A percentile compares a stretch with the other conserved stretches of the same genome.
Evolutionary conservation across 1,140 invertebrate species (phyloP).

Genomic region (Uloborus diversus): DNA sequence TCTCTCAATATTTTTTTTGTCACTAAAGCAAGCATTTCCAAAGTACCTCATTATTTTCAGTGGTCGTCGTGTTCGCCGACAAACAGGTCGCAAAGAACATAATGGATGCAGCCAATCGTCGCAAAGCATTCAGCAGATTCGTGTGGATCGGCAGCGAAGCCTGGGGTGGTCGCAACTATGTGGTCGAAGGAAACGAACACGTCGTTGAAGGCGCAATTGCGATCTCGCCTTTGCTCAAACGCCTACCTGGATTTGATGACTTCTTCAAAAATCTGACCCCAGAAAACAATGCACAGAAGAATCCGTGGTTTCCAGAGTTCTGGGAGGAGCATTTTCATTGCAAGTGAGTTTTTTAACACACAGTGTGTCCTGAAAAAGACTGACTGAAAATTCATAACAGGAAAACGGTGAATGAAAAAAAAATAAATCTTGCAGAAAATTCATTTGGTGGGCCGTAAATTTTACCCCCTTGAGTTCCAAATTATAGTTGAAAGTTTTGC

Average conservation of each 20-base stretch:
- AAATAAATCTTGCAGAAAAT: no score
- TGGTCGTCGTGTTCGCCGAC: constrained; percentile 71
- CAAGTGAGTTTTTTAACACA: constrained; percentile 49
- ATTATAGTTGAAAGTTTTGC: no score
- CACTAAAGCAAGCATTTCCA: no score
- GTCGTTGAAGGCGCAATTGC: constrained; percentile 70
- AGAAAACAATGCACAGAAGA: constrained; percentile 59
- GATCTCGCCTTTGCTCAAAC: constrained; percentile 68
- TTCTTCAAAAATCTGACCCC: constrained; percentile 68
- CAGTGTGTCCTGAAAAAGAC: no score
- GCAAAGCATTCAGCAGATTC: constrained; percentile 63
- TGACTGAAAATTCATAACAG: no score
- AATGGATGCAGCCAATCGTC: constrained; percentile 66
- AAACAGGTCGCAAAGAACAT: constrained; percentile 67
- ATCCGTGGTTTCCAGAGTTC: constrained; percentile 73
- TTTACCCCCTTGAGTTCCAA: no score
- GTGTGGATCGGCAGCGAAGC: constrained; percentile 71
- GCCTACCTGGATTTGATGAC: constrained; percentile 68
- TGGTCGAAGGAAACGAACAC: constrained; percentile 62
- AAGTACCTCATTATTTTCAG: constrained; percentile 64
- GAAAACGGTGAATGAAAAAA: no score
- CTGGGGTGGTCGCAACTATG: constrained; percentile 66
- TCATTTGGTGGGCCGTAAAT: no score
- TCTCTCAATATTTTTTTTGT: no score
- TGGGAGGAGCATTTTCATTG: constrained; percentile 73